Percentiles rank a stretch among this genome's conserved stretches.
Conservation (phyloP, 2,797 vertebrate genomes). For the Sarcoramphus papa region DNA sequence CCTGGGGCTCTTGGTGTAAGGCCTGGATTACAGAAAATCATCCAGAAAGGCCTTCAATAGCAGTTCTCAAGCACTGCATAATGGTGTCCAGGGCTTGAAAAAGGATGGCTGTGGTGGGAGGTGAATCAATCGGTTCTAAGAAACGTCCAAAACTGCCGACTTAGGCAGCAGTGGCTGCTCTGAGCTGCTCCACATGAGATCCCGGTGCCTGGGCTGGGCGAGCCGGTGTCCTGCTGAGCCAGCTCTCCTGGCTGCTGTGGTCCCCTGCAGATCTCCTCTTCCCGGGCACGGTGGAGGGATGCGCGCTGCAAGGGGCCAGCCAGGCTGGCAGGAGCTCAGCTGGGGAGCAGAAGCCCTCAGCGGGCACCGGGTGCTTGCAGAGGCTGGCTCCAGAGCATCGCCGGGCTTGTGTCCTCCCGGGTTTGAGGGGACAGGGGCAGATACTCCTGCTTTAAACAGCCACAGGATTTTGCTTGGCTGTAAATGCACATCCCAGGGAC, state of each 20-base stretch:
- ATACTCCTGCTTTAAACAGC: not conserved
- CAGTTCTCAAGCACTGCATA: not conserved
- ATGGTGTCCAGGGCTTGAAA: not conserved
- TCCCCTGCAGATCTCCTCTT: not conserved
- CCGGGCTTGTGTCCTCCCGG: too few relatives aligned
- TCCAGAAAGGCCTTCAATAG: not conserved
- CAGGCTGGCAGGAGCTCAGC: not conserved
- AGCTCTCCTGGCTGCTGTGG: not conserved
- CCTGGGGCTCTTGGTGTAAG: not conserved
- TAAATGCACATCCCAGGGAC: not conserved
- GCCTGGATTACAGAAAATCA: not conserved
- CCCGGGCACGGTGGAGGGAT: not conserved
- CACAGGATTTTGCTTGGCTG: not conserved
- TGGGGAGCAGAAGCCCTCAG: not conserved
- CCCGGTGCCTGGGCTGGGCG: not conserved
- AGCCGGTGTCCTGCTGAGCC: not conserved
- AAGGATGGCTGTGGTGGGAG: not conserved
- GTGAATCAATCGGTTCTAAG: not conserved
- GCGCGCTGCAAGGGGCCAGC: not conserved
- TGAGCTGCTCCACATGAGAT: not conserved
- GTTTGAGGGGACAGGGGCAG: rapidly evolving
- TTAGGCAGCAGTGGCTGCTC: not conserved
- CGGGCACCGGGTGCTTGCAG: not conserved
- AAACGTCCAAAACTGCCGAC: not conserved
- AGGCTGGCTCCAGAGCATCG: not conserved